These are phyloP conservation scores for Drymonia ruficornis DNA, from an alignment of 2,888 invertebrate species.

Conservation along the genomic window DNA sequence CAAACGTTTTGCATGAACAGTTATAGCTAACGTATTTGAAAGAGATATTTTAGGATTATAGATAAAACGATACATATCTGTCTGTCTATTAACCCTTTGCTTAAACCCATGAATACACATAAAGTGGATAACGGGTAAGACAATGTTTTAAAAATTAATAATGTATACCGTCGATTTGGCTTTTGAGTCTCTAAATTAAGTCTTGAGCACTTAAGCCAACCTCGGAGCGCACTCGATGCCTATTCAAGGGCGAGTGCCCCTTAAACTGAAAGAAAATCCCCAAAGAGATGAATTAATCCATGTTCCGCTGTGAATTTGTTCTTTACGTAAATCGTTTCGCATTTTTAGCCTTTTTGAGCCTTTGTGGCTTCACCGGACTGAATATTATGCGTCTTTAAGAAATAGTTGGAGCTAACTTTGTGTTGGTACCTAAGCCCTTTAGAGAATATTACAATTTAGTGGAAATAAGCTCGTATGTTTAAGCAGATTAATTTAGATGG, in stretches of 20 bases:
- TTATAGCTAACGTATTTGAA: no score
- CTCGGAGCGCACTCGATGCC: conserved; percentile 42
- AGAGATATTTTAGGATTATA: no score
- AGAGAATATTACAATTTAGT: neutral
- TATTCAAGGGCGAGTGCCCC: conserved; percentile 49
- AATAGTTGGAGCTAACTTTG: conserved; percentile 13
- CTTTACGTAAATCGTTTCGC: conserved; percentile 41
- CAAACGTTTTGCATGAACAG: no score
- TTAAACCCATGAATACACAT: neutral
- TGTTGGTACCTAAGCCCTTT: neutral
- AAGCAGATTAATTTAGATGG: no score
- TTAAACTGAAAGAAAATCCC: conserved; percentile 50
- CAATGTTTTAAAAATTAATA: conserved; percentile 16
- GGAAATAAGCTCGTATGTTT: no score
- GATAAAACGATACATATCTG: no score
- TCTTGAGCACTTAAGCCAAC: conserved; percentile 47
- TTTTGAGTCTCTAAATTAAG: conserved; percentile 40
- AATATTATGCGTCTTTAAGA: conserved; percentile 21
- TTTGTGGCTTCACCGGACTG: conserved; percentile 28
- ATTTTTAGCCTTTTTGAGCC: conserved; percentile 40
- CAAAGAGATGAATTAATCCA: conserved; percentile 49
- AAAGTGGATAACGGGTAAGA: neutral
- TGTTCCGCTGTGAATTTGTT: conserved; percentile 45
- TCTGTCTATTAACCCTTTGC: no score
- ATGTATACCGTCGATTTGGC: conserved; percentile 36